phyloP scores from a whole-genome alignment of 2,797 vertebrate genomes.

The Hylomyscus alleni region DNA sequence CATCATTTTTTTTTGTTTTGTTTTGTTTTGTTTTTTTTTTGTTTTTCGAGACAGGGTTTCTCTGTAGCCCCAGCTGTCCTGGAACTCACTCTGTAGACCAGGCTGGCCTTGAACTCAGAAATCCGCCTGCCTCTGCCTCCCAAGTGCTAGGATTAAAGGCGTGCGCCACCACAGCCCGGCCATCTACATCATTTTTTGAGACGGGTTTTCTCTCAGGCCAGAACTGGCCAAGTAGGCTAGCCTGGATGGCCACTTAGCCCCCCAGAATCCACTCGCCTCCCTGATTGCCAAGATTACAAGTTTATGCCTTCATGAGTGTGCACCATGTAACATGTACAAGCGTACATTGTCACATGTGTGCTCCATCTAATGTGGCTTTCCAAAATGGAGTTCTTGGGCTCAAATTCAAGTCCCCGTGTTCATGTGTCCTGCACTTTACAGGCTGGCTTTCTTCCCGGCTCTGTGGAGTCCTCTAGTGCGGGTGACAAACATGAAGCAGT shows the following conservation, averaged over 20 bases:
- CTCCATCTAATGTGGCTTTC: not conserved
- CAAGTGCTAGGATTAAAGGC: too few relatives aligned
- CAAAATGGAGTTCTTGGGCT: not conserved
- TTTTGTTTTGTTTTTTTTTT: too few relatives aligned
- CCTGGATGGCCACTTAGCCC: not conserved
- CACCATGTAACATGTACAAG: not conserved
- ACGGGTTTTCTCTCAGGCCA: not conserved
- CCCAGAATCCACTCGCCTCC: not conserved
- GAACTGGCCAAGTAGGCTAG: not conserved
- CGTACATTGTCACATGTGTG: not conserved
- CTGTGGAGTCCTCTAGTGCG: fast-evolving
- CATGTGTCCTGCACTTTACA: fast-evolving
- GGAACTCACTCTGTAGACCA: too few relatives aligned
- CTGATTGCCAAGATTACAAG: not conserved
- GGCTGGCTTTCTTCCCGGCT: not conserved
- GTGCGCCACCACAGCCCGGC: too few relatives aligned
- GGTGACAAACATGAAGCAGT: not conserved
- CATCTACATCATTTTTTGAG: not conserved
- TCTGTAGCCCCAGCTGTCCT: too few relatives aligned
- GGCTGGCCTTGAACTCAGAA: too few relatives aligned
- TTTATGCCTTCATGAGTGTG: not conserved
- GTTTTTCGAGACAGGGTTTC: too few relatives aligned
- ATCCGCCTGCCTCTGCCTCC: too few relatives aligned
- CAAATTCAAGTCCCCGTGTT: not conserved
- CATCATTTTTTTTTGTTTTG: not conserved